Evolutionary conservation across 2,888 invertebrate species (phyloP).

Genomic region (Aleiodes testaceus): DNA sequence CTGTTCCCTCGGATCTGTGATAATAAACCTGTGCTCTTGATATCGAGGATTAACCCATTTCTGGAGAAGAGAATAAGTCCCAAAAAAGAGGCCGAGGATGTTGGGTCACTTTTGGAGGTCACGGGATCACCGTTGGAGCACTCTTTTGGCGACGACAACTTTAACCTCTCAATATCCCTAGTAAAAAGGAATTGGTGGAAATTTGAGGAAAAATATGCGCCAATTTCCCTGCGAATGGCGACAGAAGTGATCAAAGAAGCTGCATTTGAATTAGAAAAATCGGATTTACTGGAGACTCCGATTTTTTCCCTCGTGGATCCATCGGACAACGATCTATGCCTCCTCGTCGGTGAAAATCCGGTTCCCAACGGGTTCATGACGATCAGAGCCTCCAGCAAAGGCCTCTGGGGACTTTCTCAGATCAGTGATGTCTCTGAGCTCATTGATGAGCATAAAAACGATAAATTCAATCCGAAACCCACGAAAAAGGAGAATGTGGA

Average conservation of each 20-base stretch:
- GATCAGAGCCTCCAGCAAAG: not conserved
- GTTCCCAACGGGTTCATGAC: not conserved
- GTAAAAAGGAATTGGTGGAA: conserved; percentile 55
- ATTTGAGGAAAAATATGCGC: conserved; percentile 57
- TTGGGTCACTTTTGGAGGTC: conserved; percentile 47
- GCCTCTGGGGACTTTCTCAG: conserved; percentile 43
- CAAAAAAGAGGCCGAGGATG: not conserved
- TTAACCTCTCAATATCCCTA: conserved; percentile 53
- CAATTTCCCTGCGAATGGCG: conserved; percentile 44
- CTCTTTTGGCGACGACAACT: conserved; percentile 55
- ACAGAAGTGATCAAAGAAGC: not conserved
- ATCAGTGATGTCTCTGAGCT: not conserved
- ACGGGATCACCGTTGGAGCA: conserved; percentile 61
- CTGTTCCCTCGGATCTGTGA: conserved; percentile 54
- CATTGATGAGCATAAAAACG: not conserved
- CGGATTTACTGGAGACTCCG: not conserved
- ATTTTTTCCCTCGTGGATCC: conserved; percentile 1
- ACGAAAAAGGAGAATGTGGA: conserved; percentile 45
- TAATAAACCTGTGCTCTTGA: conserved; percentile 29
- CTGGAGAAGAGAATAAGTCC: not conserved
- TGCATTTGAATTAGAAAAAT: not conserved
- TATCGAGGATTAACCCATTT: conserved; percentile 40
- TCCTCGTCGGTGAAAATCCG: not conserved
- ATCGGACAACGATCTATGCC: not conserved
- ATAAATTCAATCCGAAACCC: not conserved